These are phyloP conservation scores for Drosophila planitibia DNA, from an alignment of 2,888 invertebrate species.

Conservation along the genomic window DNA sequence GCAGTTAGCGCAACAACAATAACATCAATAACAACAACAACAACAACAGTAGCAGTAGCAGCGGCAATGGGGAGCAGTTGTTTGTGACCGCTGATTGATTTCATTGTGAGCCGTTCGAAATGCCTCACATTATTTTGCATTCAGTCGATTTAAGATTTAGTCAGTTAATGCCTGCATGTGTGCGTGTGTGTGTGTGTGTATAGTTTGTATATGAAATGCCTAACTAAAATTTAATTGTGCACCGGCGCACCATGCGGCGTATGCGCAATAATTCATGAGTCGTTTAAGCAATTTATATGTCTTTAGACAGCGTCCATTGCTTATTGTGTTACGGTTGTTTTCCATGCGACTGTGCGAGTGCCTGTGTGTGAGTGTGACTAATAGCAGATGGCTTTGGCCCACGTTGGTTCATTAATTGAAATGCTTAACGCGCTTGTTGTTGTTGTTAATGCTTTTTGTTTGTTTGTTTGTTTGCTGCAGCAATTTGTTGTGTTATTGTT, in stretches of 20 bases:
- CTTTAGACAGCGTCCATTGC: constrained; percentile 46
- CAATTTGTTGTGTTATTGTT: constrained; percentile 55
- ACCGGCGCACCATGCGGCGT: constrained; percentile 61
- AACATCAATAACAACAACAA: constrained; percentile 38
- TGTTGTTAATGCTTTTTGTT: constrained; percentile 18
- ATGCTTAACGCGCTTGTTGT: constrained; percentile 49
- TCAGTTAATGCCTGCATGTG: constrained; percentile 32
- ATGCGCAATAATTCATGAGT: constrained; percentile 79
- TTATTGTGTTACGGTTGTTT: constrained; percentile 43
- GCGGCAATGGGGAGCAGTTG: constrained; percentile 39
- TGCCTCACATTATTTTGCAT: constrained; percentile 73
- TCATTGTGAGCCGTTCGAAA: constrained; percentile 60
- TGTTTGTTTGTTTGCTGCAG: constrained; percentile 27
- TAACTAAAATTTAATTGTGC: constrained; percentile 71
- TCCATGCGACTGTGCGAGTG: background rate
- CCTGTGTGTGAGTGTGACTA: constrained; percentile 58
- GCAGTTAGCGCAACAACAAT: constrained; percentile 56
- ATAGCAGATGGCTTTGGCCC: constrained; percentile 69
- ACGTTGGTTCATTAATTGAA: constrained; percentile 70
- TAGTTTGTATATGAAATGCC: constrained; percentile 48
- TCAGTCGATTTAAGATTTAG: constrained; percentile 61
- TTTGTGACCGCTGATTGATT: constrained; percentile 67
- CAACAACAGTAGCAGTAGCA: constrained; percentile 38
- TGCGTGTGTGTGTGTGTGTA: constrained; percentile 16
- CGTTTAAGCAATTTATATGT: constrained; percentile 72